Evolutionary conservation across 2,797 vertebrate species (phyloP), one percentile per base, ranked within the genome.

Genomic region (Neostethus bicornis): DNA sequence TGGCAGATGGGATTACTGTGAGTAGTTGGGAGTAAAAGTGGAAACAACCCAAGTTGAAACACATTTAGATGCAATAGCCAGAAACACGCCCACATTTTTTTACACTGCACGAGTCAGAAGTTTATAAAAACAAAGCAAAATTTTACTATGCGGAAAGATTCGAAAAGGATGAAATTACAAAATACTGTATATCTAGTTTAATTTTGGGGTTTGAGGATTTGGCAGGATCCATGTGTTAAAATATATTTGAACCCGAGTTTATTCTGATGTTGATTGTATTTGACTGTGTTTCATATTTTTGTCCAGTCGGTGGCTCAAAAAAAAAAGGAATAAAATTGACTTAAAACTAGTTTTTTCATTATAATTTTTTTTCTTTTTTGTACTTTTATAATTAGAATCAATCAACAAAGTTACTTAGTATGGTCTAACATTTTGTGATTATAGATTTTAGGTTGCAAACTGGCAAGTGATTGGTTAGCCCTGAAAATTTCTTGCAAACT

Each of bases 31-130:
- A 53, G 45, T 4, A 20, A 63, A 59, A 20, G 58, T 69, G 51
- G 85, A 77, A 28, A 12, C 41, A 47, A 76, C 75, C 77, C 79
- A 53, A 85, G 79, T 83, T 78, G 83, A 81, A 84, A 85, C 81
- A 77, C 58, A 66, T 52, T 54, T 47, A 75, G 72, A 84, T 52
- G 70, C 69, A 79, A 62, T 51, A 58, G 61, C 35, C 46, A 51
- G 51, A 72, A 28, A 50, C 50, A 62, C 17, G 39, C 12, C 37
- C 17, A 2, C 28, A 48, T 57, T 70, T 76, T 70, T 76, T 76
- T 58, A 71, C 16, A 32, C 39, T 32, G 32, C 53, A 53, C 0
- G 42, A 66, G 65, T 80, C 61, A 67, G 24, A 62, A 48, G 50
- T 71, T 83, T 52, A 39, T 51, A 32, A 51, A 77, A 73, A 76